phyloP scores from a whole-genome alignment of 2,113 vertebrate genomes.

The Clarias macrocephalus region DNA sequence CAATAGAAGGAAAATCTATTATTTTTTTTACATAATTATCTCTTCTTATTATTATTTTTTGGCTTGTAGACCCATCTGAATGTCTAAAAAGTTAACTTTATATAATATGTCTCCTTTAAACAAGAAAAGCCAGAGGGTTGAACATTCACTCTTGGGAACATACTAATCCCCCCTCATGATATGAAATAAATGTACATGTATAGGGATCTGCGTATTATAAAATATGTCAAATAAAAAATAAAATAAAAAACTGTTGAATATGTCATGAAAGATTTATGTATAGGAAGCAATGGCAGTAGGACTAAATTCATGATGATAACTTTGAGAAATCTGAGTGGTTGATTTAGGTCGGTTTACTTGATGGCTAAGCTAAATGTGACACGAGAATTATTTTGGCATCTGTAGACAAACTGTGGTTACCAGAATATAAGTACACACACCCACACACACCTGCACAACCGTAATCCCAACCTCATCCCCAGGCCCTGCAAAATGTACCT shows the following conservation, averaged over 20 bases:
- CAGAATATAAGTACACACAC: neutral
- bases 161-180: neutral
- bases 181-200: neutral
- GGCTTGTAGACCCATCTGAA: no score
- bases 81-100: no score
- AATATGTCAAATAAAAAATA: neutral
- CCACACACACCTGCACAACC: constrained; percentile 2
- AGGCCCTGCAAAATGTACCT: constrained; percentile 20
- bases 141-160: no score
- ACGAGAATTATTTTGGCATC: neutral
- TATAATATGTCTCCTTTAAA: no score
- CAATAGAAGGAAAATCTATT: no score
- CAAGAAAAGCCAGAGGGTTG: neutral
- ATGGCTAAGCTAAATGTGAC: neutral
- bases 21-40: no score
- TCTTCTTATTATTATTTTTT: no score
- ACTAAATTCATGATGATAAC: neutral
- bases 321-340: neutral
- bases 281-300: neutral
- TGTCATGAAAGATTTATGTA: neutral
- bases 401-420: constrained; percentile 3
- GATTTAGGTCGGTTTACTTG: neutral
- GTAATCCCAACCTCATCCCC: neutral
- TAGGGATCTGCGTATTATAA: neutral
- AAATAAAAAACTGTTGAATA: neutral